Base-by-base conservation (phyloP, 2,888 invertebrate species). In the Stenodera caucasica region DNA sequence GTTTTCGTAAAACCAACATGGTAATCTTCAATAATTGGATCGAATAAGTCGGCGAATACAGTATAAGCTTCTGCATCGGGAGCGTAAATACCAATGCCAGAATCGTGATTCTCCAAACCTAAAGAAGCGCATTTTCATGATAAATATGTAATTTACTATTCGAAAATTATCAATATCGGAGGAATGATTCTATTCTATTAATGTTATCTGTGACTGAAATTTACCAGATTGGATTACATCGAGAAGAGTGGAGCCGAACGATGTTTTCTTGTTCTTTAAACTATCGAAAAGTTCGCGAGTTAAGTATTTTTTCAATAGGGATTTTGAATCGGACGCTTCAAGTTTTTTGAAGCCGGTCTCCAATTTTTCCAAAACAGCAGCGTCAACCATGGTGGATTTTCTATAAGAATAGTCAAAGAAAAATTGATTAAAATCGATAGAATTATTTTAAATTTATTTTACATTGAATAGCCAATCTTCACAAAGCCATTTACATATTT, bases 11-110 rank as follows among this genome's bases (percentile, higher is more conserved):
- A 97, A 74, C 96, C 96, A 81, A 86, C 88, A 84, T 97, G 97
- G 86, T 97, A 97, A 80, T 96, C 96, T 81, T 96, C 95, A 81
- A 98, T 98, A 85, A 98, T 92, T 81, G 96, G 96, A 84, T 98
- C 95, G 82, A 98, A 98, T 71, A 98, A 86, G 60, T 92, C 93
- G 67, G 92, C 86, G 82, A 98, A 98, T 58, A 91, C 87, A 73
- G 91, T 89, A 86, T 98, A 98, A 58, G 96, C 82, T 82, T 98
- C 97, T 67, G 97, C 96, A 81, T 98, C 98, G 63, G 97, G 96
- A 61, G 98, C 98, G 80, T 98, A 98, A 84, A 98, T 92, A 80
- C 98, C 97, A 67, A 96, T 93, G 76, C 96, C 96, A 69, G 96
- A 96, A 83, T 98, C 97, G 81, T 91, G 89, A 82, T 98, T 98